Evolutionary conservation across 2,797 vertebrate species (phyloP), one percentile per base, ranked within the genome.

Genomic region (Myotis pilosus): DNA sequence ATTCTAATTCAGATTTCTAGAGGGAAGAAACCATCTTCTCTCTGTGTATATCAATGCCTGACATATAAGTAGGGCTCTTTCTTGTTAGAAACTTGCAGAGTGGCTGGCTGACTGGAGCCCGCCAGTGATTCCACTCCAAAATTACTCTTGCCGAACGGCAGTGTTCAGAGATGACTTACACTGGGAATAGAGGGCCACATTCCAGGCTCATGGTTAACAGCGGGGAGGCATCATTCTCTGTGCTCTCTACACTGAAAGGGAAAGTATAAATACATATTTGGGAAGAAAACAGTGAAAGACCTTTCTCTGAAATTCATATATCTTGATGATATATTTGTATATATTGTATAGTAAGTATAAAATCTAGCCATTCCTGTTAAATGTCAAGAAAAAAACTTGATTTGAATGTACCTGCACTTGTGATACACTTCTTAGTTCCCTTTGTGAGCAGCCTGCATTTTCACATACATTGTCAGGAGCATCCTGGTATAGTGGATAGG

Each of bases 1-100:
- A 51, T 91, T 92, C n/a, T 23, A 69, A 82, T 60, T 95, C n/a
- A 79, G 55, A 53, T 94, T 85, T 94, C 36, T 93, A 83, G 28
- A 88, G 44, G 19, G 33, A 20, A 85, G 62, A 82, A 81, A 51
- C 22, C 10, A 57, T 57, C 23, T 69, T 81, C 47, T 79, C 8
- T 94, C 33, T 81, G 1, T 2, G 0, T 55, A 1, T 57, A 23
- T 22, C 25, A 76, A 0, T 64, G 28, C 15, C 41, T 83, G 41
- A 20, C 16, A 11, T 91, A 16, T 87, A 30, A 79, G 60, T 41
- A 88, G 44, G 79, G 7, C 16, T 93, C 49, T 84, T 88, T 55
- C 53, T 57, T 57, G 25, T 47, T 85, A 76, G 68, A 76, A 87
- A 36, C 80, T 75, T 41, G 23, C 71, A 38, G 60, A 20, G 25